Evolutionary conservation across 1,140 invertebrate species (phyloP), one percentile per base, ranked within the genome.

Genomic region (Cherax quadricarinatus): DNA sequence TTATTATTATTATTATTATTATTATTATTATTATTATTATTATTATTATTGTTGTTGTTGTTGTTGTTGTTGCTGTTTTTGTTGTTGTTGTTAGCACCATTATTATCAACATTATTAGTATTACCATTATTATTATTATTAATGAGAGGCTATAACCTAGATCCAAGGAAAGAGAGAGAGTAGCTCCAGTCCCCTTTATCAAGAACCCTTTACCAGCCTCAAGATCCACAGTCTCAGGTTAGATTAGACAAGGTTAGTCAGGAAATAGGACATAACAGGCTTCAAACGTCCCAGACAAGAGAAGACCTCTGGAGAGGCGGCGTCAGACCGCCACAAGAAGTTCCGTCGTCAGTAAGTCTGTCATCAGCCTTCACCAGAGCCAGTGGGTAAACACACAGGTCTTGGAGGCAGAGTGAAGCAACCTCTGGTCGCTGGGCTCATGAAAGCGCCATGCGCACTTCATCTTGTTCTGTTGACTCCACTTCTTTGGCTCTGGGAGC

Each of bases 381-480:
- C 49, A 84, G n/a, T 84, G 10, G 53, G 53, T 84, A 84, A 57
- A 84, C 53, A 84, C 51, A 84, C 49, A 84, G 3, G 53, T 81
- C 79, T 49, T 53, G 79, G 24, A 1, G 4, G 79, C 18, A n/a
- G 30, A n/a, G 30, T 51, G 51, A 81, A 81, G 16, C 48, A 53
- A 81, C 12, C 41, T 81, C 79, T 51, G 79, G 48, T n/a, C 48
- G 79, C 16, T 4, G n/a, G 62, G 12, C 62, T 84, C 82, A 84
- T 84, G 82, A 84, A 84, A 84, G 70, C 18, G 86, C 73, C 73
- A 79, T 88, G 79, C 86, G 86, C 49, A 79, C 70, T 88, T 79
- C 86, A 88, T 88, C 75, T 88, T 57, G 86, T 79, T 79, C 57
- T 88, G 86, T 88, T 75, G 86, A 41, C 73, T 30, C 5, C 12